Conservation (phyloP, 2,797 vertebrate genomes). For the Silurus lanzhouensis region DNA sequence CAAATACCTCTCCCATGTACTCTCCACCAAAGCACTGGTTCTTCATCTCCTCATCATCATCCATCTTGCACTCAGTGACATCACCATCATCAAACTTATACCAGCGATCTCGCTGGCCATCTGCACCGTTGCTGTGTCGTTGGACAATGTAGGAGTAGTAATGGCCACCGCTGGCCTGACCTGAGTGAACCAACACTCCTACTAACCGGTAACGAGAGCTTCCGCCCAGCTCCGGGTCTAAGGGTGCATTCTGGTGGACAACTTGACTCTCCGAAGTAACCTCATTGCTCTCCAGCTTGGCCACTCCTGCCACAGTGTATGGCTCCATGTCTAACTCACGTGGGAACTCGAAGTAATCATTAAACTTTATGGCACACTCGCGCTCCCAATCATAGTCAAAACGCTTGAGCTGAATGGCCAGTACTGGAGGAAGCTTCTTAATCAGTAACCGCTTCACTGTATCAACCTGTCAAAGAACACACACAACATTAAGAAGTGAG, state of each 20-base stretch:
- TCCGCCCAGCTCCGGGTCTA: constrained; percentile 79
- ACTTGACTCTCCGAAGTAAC: constrained; percentile 94
- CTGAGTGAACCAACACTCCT: constrained; percentile 96
- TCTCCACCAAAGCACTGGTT: constrained; percentile 99
- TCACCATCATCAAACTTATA: constrained; percentile 99
- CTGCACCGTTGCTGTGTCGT: constrained; percentile 81
- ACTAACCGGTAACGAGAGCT: constrained; percentile 95
- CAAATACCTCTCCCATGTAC: constrained; percentile 99
- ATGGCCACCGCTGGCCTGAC: constrained; percentile 96
- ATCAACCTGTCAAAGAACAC: constrained; percentile 84
- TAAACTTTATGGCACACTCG: constrained; percentile 99
- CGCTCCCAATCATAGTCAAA: constrained; percentile 99
- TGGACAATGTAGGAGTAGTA: constrained; percentile 98
- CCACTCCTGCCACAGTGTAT: constrained; percentile 95
- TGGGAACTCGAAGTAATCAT: constrained; percentile 99
- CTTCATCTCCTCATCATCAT: constrained; percentile 99
- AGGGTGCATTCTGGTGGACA: constrained; percentile 90
- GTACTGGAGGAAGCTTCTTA: constrained; percentile 95
- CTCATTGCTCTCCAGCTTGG: constrained; percentile 92
- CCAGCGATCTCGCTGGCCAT: constrained; percentile 95
- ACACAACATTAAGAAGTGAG: not conserved
- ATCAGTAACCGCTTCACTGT: constrained; percentile 97
- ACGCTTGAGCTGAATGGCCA: constrained; percentile 96
- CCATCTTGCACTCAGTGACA: constrained; percentile 99
- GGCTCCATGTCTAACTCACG: constrained; percentile 98